Base-by-base conservation (phyloP, 2,113 vertebrate genomes). In the Anser cygnoides region DNA sequence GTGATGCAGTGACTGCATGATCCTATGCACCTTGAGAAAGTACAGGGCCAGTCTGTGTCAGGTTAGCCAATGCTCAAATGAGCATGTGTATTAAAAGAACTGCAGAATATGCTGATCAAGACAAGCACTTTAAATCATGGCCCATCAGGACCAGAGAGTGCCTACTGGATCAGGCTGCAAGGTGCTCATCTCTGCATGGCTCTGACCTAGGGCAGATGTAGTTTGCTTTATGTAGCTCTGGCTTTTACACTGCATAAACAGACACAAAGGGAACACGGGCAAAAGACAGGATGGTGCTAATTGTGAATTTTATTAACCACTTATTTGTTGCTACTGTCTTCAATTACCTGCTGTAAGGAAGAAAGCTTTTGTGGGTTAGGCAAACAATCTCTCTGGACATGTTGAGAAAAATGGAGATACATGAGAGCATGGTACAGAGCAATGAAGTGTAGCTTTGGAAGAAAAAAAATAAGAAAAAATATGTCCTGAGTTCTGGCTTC, bases 311-410 rank as follows among this genome's bases (percentile, higher is more conserved):
- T 59, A 84, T 57, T 54, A 46, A 54, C 14, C 7, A 7, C 22
- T 50, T 70, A 31, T 29, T 74, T 86, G 87, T 62, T 61, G 18
- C 26, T 52, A 22, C 39, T 61, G 29, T 72, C 61, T 25, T 15
- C 49, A 50, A 50, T 67, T 55, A 39, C 16, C 67, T 49, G 16
- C 85, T 84, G 57, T 44, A 52, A 87, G 61, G 50, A 88, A 33
- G 20, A 80, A 13, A 0, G 0, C 0, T 11, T 8, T 59, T 59
- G 31, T 26, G 50, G 37, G 37, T 77, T 19, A 43, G 1, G 1
- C 28, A 70, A 26, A 20, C 31, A 1, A 57, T 86, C 21, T 23
- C 41, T 41, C 59, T 39, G 58, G 31, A 52, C 82, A 33, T 0
- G 2, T 29, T 2, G 41, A 74, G 54, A 88, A 4, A 77, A 83